A percentile compares a stretch with the other conserved stretches of the same genome.
Evolutionary conservation across 2,113 vertebrate species (phyloP).

Genomic region (Sciurus niger): DNA sequence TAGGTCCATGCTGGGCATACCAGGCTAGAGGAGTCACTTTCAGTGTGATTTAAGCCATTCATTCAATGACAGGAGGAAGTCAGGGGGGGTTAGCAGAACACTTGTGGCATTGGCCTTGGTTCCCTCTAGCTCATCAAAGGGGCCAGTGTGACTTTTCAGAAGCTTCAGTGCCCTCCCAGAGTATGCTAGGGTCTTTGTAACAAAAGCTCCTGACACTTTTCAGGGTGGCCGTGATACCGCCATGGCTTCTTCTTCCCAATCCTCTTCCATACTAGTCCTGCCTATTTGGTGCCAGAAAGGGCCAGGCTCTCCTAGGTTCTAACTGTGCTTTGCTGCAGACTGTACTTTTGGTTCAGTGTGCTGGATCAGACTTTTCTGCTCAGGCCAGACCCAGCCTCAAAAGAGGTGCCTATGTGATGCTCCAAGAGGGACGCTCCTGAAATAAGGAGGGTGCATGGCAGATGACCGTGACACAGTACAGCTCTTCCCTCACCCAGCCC

Average conservation of each 20-base stretch:
- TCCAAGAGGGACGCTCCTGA: not conserved
- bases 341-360: not conserved
- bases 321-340: not conserved
- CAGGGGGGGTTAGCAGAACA: fast-evolving
- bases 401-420: not conserved
- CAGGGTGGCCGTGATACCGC: not conserved
- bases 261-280: not conserved
- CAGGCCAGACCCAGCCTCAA: not conserved
- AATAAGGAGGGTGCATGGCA: not conserved
- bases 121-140: not conserved
- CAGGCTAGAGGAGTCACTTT: not conserved
- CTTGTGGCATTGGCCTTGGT: not conserved
- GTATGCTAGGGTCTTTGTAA: not conserved
- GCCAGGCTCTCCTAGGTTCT: not conserved
- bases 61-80: not conserved
- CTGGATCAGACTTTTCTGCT: not conserved
- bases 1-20: fast-evolving
- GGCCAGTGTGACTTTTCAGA: not conserved
- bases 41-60: not conserved
- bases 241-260: not conserved
- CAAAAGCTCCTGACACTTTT: not conserved
- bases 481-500: not conserved
- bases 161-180: not conserved
- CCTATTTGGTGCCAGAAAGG: not conserved
- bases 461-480: not conserved